Base-by-base conservation (phyloP, 2,888 invertebrate genomes). In the Rhopalosiphum nymphaeae region DNA sequence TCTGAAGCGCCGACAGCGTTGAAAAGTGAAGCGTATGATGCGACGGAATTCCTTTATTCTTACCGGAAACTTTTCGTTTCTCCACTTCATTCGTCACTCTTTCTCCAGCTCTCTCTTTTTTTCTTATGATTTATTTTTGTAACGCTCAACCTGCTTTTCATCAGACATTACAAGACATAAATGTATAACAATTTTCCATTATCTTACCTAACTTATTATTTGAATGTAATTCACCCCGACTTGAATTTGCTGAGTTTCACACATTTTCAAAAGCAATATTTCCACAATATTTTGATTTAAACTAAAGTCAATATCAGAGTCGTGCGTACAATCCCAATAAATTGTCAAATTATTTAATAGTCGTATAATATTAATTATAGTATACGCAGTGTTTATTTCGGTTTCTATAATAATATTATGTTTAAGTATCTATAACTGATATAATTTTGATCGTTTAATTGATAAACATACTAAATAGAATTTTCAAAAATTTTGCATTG, bases 41-140 rank as follows among this genome's bases (percentile, higher is more conserved):
- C n/a, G 56, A 36, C 16, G 13, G 21, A 92, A 92, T 86, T 92
- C 36, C 49, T 87, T 92, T 92, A 61, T 92, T 42, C 67, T 88
- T 16, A 13, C 36, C 84, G 29, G 67, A 90, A 61, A 94, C 89
- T 89, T 89, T 93, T n/a, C 44, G 9, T 89, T 21, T 56, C 56
- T n/a, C 25, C 49, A 3, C 46, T 5, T 61, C 36, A n/a, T 67
- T 86, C 26, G 7, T 26, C 92, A 10, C 9, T 49, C 26, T 5
- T 56, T 85, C 5, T 46, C 3, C 5, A 10, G 25, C 13, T 26
- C 5, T 86, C 21, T 85, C 16, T 57, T 49, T 56, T n/a, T 89
- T 61, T 44, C 44, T 21, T 21, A 29, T n/a, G n/a, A n/a, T 67
- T 46, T 49, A 91, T 49, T 91, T 91, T 25, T 44, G 26, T 56